These are phyloP conservation scores for Pantherophis alleghaniensis DNA, from an alignment of 2,797 vertebrate genomes.

Conservation along the genomic window DNA sequence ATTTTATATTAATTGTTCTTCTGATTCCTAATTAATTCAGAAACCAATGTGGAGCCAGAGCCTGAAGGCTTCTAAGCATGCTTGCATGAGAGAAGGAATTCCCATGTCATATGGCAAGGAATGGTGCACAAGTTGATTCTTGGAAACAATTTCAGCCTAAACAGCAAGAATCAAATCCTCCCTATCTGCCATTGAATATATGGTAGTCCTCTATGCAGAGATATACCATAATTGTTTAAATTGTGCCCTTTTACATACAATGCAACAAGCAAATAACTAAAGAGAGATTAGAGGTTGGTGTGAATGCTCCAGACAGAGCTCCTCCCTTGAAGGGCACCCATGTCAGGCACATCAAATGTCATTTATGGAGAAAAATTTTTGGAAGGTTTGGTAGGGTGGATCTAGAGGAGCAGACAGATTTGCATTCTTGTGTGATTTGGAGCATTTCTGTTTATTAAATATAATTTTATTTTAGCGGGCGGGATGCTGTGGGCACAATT, in stretches of 20 bases:
- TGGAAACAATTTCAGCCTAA: not conserved
- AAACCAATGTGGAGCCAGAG: not conserved
- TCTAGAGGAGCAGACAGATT: not conserved
- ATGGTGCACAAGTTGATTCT: too few species aligned
- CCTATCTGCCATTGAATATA: too few species aligned
- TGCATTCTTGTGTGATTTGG: not conserved
- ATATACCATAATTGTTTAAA: not conserved
- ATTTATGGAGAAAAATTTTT: not conserved
- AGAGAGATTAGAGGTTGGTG: not conserved
- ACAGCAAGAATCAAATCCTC: not conserved
- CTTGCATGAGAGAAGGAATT: not conserved
- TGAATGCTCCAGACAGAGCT: not conserved
- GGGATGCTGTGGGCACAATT: not conserved
- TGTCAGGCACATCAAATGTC: not conserved
- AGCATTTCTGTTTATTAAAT: not conserved
- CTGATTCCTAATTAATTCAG: slow-evolving; percentile 3
- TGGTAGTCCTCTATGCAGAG: not conserved
- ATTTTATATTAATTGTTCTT: slow-evolving; percentile 8
- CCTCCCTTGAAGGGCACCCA: not conserved
- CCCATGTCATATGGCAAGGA: not conserved
- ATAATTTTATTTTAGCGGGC: not conserved
- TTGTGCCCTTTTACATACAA: not conserved
- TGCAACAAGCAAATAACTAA: not conserved
- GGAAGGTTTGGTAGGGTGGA: not conserved
- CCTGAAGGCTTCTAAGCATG: not conserved